A percentile compares a stretch with the other conserved stretches of the same genome.
phyloP scores from a whole-genome alignment of 1,140 invertebrate species.

The Frieseomelitta varia region DNA sequence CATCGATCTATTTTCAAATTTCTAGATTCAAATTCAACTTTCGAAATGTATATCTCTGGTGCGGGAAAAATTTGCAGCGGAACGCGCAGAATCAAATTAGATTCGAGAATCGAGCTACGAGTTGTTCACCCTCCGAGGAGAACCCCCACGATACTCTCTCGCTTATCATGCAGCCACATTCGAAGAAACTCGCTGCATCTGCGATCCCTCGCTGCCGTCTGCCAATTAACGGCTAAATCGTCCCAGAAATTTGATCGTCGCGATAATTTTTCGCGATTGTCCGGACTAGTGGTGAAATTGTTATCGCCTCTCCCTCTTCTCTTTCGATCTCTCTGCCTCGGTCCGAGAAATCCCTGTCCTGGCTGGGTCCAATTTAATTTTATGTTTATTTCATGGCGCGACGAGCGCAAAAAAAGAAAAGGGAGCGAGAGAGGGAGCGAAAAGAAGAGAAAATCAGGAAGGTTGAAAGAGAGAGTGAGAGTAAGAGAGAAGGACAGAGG shows the following conservation, averaged over 20 bases:
- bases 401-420: background rate
- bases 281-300: slow-evolving; percentile 24
- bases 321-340: background rate
- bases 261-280: slow-evolving; percentile 31
- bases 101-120: background rate
- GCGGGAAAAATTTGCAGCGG: too few relatives aligned
- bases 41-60: too few relatives aligned
- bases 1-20: too few relatives aligned
- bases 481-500: background rate
- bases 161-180: background rate
- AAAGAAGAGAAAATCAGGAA: background rate
- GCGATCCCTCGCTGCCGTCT: background rate
- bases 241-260: slow-evolving; percentile 42
- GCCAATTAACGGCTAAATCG: slow-evolving; percentile 46
- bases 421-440: background rate
- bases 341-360: slow-evolving; percentile 36
- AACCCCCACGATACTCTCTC: background rate
- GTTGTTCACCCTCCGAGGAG: too few relatives aligned
- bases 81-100: too few relatives aligned
- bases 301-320: slow-evolving; percentile 11
- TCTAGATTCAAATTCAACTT: too few relatives aligned
- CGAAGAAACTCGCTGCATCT: background rate
- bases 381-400: slow-evolving; percentile 45
- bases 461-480: background rate
- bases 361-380: slow-evolving; percentile 50